phyloP scores from a whole-genome alignment of 2,113 vertebrate species.

The Aphelocoma coerulescens region DNA sequence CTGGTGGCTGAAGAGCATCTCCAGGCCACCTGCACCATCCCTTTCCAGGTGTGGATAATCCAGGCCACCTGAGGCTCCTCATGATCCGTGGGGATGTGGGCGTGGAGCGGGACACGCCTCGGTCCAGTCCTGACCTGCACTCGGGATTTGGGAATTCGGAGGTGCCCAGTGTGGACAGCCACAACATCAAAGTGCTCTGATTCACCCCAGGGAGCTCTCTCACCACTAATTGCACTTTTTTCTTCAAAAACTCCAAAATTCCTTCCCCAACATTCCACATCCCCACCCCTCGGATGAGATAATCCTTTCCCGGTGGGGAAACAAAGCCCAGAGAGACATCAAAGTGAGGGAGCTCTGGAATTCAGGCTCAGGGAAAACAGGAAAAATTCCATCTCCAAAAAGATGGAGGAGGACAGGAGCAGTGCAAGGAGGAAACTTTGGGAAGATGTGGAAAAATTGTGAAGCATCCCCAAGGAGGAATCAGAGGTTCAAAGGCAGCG shows the following conservation, averaged over 20 bases:
- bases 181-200: not conserved
- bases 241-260: not conserved
- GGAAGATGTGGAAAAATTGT: not conserved
- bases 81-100: not conserved
- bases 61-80: not conserved
- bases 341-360: not conserved
- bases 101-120: not conserved
- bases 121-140: not conserved
- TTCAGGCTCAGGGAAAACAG: not conserved
- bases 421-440: not conserved
- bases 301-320: not conserved
- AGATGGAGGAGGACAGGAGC: not conserved
- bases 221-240: not conserved
- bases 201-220: not conserved
- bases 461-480: not conserved
- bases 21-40: not conserved
- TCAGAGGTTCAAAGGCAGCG: not conserved
- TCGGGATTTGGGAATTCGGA: not conserved
- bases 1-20: not conserved
- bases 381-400: not conserved
- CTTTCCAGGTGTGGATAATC: not conserved
- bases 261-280: not conserved
- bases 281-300: rapidly evolving
- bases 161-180: not conserved
- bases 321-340: not conserved